Conservation (phyloP, 2,888 invertebrate genomes). For the Coenonympha glycerion region DNA sequence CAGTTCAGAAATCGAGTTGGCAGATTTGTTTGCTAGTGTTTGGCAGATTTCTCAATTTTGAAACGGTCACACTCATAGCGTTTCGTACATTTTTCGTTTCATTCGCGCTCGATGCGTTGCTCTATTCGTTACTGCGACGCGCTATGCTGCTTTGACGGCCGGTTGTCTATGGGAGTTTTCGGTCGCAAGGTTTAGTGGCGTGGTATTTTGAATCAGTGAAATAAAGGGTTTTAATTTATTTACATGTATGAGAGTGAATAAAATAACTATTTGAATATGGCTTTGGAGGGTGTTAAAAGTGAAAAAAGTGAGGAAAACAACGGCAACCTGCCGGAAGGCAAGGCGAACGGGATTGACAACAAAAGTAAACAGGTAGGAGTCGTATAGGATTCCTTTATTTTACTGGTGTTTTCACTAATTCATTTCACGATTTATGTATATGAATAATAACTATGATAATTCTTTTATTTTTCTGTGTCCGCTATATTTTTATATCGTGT, state of each 20-base stretch:
- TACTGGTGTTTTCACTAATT: constrained; percentile 30
- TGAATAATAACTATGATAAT: background rate
- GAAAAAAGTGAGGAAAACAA: constrained; percentile 74
- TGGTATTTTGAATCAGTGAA: constrained; percentile 53
- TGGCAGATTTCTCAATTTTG: too few species aligned
- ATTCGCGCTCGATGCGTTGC: constrained; percentile 71
- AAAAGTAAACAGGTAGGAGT: constrained; percentile 75
- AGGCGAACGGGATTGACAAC: constrained; percentile 76
- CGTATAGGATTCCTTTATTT: constrained; percentile 42
- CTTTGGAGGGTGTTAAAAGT: constrained; percentile 74
- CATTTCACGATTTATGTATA: background rate
- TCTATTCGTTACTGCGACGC: constrained; percentile 45
- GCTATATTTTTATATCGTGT: background rate
- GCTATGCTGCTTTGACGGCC: constrained; percentile 35
- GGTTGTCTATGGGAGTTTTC: constrained; percentile 66
- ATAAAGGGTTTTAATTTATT: constrained; percentile 43
- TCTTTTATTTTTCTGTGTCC: background rate
- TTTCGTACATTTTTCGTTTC: constrained; percentile 39
- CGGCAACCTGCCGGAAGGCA: constrained; percentile 69
- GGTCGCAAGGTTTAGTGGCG: constrained; percentile 60
- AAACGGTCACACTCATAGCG: constrained; percentile 12
- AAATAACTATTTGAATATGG: constrained; percentile 65
- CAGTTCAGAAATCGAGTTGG: too few species aligned
- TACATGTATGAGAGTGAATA: constrained; percentile 70
- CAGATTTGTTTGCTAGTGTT: too few species aligned